These are phyloP conservation scores for Talpa occidentalis DNA, from an alignment of 2,113 vertebrate species.

Conservation along the genomic window DNA sequence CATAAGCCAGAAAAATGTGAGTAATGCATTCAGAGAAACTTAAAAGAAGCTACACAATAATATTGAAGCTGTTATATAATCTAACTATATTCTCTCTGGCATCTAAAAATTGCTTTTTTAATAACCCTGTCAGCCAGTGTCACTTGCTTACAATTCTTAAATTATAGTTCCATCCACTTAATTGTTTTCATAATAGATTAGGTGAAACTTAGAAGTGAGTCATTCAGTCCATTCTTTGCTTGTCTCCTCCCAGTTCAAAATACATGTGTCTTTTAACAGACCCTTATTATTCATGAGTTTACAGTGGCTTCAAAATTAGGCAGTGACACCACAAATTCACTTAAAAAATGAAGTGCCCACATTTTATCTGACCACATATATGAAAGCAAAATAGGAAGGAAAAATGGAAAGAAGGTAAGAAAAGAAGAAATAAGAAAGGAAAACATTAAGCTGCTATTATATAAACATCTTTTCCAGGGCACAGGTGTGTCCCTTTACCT, in stretches of 20 bases:
- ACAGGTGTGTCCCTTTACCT: background rate
- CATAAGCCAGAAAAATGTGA: background rate
- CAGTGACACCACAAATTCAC: background rate
- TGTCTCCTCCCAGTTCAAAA: constrained; percentile 7
- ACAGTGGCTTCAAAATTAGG: background rate
- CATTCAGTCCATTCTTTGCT: background rate
- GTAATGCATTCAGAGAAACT: constrained; percentile 9
- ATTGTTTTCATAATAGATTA: constrained; percentile 23
- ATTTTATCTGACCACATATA: background rate
- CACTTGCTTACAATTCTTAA: constrained; percentile 50
- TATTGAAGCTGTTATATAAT: background rate
- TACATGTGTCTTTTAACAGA: background rate
- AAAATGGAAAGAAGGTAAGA: no score
- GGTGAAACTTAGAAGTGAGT: background rate
- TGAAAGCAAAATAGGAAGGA: background rate
- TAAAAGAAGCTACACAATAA: background rate
- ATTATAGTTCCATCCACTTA: constrained; percentile 4
- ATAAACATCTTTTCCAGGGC: background rate
- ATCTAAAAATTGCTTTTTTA: constrained; percentile 46
- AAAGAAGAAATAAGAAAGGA: background rate
- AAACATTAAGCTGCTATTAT: background rate
- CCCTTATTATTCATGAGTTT: background rate
- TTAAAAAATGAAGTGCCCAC: background rate
- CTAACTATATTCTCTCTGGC: background rate
- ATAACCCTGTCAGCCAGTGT: background rate